Evolutionary conservation across 2,888 invertebrate species (phyloP), one percentile per base, ranked within the genome.

Genomic region (Micoletzkya japonica): DNA sequence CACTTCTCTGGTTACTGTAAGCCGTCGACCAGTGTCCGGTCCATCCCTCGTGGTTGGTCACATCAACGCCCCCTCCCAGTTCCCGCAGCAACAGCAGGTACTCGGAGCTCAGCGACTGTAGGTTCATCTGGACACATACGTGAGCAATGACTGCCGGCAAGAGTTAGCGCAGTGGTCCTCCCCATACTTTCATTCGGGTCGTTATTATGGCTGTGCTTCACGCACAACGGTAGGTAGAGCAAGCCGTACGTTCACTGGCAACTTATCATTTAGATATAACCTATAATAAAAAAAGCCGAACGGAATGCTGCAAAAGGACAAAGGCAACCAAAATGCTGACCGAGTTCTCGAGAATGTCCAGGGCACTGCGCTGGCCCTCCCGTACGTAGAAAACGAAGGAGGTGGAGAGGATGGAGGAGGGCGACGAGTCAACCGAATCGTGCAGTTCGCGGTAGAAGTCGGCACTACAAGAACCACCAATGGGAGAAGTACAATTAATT

Each of bases 381-480:
- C 92, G 91, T 2, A 93, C 94, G 85, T 95, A 96, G 88, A 95
- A 94, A 77, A 96, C 90, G 86, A 95, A 94, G 74, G 93, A 93
- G 0, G 95, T 96, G 85, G 95, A 93, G 82, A 91, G 91, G 2
- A 92, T 92, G 75, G 95, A 90, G 0, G 80, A 76, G 4, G 85
- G 83, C 17, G 72, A 73, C 50, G 78, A 75, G 59, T 91, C 91
- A 87, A 97, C 97, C 72, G 96, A 88, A 34, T 89, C 88, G 76
- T 92, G 91, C 73, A 98, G 88, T 83, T 95, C 95, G 10, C 89
- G 87, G 50, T 90, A 89, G 86, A 96, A 93, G 57, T 92, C 92
- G 0, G 90, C 85, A 61, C 76, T 70, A 37, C 44, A 75, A 39
- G 3, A 7, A 60, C n/a, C n/a, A n/a, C 10, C 20, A 44, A 44